Percentiles rank a stretch among this genome's conserved stretches.
phyloP scores from a whole-genome alignment of 2,113 vertebrate species.

The Mastomys coucha region DNA sequence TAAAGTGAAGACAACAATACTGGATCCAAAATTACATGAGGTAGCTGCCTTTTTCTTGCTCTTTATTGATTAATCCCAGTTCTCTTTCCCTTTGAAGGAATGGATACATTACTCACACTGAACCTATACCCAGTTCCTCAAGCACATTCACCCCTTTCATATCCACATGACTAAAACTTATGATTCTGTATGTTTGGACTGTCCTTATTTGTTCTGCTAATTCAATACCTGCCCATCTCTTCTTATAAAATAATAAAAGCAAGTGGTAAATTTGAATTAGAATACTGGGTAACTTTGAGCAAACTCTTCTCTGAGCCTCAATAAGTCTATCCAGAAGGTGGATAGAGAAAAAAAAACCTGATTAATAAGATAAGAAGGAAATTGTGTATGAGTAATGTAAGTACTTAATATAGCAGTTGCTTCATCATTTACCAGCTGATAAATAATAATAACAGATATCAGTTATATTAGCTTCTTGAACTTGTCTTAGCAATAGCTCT shows the following conservation, averaged over 20 bases:
- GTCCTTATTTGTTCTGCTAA: neutral
- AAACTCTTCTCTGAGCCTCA: neutral
- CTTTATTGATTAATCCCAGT: neutral
- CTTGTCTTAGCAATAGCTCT: neutral
- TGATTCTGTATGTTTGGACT: neutral
- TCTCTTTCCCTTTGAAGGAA: neutral
- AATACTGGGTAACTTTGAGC: neutral
- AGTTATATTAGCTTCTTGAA: neutral
- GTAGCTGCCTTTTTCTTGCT: neutral
- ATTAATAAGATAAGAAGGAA: conserved; percentile 1
- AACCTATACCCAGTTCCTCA: neutral
- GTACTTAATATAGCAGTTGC: neutral
- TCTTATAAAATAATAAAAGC: conserved; percentile 24
- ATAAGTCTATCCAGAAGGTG: neutral
- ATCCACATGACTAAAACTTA: neutral
- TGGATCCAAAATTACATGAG: neutral
- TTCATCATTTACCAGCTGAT: neutral
- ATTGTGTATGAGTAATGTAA: neutral
- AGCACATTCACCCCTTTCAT: neutral
- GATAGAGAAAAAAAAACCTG: neutral
- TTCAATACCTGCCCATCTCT: neutral
- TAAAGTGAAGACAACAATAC: neutral
- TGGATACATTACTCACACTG: neutral
- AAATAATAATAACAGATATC: neutral
- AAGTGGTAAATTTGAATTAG: neutral